These are phyloP conservation scores for Oryctolagus cuniculus DNA, from an alignment of 2,113 vertebrate genomes.

Conservation along the genomic window DNA sequence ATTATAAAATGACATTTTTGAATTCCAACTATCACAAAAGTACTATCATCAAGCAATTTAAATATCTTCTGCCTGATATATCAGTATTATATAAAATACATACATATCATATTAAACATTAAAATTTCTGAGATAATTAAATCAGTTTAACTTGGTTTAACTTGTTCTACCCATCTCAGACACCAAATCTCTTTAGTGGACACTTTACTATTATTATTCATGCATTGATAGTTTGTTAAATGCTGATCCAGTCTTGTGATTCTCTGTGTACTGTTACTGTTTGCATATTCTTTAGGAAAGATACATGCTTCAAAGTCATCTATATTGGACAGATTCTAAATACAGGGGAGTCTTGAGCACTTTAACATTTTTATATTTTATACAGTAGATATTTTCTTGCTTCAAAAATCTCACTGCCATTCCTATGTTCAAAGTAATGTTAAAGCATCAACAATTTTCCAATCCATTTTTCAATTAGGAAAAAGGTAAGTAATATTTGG, in stretches of 20 bases:
- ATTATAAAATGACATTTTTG: not conserved
- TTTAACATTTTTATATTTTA: not conserved
- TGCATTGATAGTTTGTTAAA: not conserved
- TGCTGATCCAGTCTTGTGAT: not conserved
- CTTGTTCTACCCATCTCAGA: not conserved
- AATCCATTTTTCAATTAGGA: not conserved
- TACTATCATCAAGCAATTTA: not conserved
- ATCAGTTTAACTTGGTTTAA: not conserved
- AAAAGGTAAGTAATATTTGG: not conserved
- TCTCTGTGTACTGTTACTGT: not conserved
- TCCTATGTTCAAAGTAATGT: not conserved
- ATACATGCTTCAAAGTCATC: not conserved
- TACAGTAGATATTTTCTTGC: not conserved
- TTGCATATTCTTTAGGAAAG: not conserved
- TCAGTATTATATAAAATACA: too few relatives aligned
- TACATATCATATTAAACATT: not conserved
- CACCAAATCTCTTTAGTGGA: not conserved
- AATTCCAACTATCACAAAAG: not conserved
- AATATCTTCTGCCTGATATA: not conserved
- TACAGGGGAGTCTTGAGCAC: not conserved
- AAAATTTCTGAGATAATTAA: not conserved
- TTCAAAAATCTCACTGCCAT: not conserved
- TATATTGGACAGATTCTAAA: not conserved
- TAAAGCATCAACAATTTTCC: not conserved
- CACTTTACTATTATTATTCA: not conserved